Conservation (phyloP, 2,797 vertebrate species). For the Alca torda region DNA sequence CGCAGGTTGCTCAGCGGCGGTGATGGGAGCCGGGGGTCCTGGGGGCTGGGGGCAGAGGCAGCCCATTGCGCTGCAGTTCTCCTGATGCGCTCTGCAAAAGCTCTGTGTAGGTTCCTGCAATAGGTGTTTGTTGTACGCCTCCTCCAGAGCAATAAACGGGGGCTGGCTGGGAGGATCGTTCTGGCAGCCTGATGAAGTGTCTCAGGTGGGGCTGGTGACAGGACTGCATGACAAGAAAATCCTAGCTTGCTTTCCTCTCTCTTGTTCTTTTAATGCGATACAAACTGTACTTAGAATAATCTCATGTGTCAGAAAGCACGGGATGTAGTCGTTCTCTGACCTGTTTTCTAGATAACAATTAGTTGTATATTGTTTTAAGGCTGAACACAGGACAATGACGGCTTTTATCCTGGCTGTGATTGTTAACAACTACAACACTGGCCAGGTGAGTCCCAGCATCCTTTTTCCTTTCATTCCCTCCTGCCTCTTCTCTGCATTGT, state of each 20-base stretch:
- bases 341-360: not conserved
- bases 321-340: not conserved
- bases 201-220: not conserved
- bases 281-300: not conserved
- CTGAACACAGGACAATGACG: slow-evolving; percentile 97
- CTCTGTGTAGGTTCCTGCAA: not conserved
- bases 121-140: not conserved
- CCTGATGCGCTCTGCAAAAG: not conserved
- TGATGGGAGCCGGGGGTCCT: not conserved
- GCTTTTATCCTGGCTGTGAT: slow-evolving; percentile 97
- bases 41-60: not conserved
- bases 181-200: not conserved
- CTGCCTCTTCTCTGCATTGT: not conserved
- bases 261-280: not conserved
- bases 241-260: not conserved
- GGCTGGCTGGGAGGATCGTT: not conserved
- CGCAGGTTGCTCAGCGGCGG: not conserved
- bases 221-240: not conserved
- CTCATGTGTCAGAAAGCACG: accelerated
- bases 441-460: slow-evolving; percentile 82
- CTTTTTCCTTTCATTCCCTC: not conserved
- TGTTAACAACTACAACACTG: slow-evolving; percentile 95
- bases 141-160: not conserved
- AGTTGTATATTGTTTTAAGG: slow-evolving; percentile 73
- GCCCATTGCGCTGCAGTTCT: not conserved